phyloP scores from a whole-genome alignment of 2,797 vertebrate genomes.

The Loriculus beryllinus region DNA sequence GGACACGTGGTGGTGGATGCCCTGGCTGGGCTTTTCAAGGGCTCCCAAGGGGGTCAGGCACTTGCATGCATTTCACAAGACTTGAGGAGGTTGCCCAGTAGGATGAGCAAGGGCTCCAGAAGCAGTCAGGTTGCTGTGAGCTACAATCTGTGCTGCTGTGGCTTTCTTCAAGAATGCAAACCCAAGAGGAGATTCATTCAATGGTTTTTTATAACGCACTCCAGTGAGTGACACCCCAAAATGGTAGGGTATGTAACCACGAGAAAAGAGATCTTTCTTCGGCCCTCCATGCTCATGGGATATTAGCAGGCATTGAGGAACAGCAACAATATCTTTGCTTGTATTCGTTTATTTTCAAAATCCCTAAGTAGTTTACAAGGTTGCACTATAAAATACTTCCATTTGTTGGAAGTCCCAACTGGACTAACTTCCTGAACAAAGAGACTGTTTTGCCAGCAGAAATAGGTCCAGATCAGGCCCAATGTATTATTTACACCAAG shows the following conservation, averaged over 20 bases:
- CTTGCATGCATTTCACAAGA: neutral
- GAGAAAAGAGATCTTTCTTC: conserved; percentile 1
- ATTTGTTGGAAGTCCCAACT: conserved; percentile 16
- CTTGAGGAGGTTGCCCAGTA: fast-evolving
- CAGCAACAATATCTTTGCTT: neutral
- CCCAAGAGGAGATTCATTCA: neutral
- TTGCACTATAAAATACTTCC: conserved; percentile 19
- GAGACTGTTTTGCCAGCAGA: conserved; percentile 25
- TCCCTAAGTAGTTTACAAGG: conserved; percentile 29
- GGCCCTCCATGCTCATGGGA: neutral
- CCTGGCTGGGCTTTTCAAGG: neutral
- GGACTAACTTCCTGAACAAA: conserved; percentile 15
- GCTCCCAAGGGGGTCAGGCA: neutral
- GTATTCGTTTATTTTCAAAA: conserved; percentile 11
- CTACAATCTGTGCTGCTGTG: neutral
- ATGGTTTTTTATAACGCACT: neutral
- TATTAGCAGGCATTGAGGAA: neutral
- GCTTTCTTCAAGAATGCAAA: conserved; percentile 17
- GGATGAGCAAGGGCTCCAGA: neutral
- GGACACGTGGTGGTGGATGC: fast-evolving
- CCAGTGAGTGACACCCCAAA: neutral
- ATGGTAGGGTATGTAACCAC: neutral
- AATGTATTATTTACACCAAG: conserved; percentile 25
- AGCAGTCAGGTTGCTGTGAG: neutral
- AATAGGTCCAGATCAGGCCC: neutral